Conservation (phyloP, 2,113 vertebrate genomes). For the Syngnathus floridae region DNA sequence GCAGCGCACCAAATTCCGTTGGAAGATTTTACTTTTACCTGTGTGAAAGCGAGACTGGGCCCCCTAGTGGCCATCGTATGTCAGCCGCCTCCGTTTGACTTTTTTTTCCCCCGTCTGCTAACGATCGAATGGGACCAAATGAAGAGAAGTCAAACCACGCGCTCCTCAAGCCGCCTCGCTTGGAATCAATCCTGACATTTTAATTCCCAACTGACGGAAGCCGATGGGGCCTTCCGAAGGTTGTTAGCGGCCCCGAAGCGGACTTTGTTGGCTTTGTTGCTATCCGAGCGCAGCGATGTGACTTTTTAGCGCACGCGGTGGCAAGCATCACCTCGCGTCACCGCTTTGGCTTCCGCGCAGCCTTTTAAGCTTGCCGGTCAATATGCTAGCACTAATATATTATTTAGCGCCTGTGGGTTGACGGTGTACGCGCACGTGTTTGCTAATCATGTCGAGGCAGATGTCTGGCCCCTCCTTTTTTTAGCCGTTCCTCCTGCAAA, state of each 20-base stretch:
- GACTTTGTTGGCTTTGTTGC: conserved; percentile 8
- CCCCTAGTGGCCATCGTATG: not conserved
- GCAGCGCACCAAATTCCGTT: not conserved
- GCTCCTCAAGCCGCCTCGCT: not conserved
- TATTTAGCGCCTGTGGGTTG: conserved; percentile 59
- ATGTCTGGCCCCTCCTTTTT: conserved; percentile 60
- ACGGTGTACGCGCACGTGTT: conserved; percentile 58
- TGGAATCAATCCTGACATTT: conserved; percentile 4
- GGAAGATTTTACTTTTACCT: too few relatives aligned
- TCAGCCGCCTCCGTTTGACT: not conserved
- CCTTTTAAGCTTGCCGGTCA: conserved; percentile 55
- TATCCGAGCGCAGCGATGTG: conserved; percentile 29
- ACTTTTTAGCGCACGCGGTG: conserved; percentile 23
- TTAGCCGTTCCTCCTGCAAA: conserved; percentile 62
- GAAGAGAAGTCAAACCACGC: not conserved
- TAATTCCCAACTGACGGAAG: not conserved
- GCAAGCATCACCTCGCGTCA: conserved; percentile 29
- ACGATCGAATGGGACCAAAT: not conserved
- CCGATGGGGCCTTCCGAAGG: not conserved
- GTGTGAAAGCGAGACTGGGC: not conserved
- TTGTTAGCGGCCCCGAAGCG: not conserved
- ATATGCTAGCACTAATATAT: conserved; percentile 63
- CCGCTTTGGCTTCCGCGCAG: conserved; percentile 44
- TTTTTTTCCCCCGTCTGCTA: not conserved
- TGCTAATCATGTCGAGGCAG: conserved; percentile 62